phyloP scores from a whole-genome alignment of 2,113 vertebrate genomes.

The Pandion haliaetus region DNA sequence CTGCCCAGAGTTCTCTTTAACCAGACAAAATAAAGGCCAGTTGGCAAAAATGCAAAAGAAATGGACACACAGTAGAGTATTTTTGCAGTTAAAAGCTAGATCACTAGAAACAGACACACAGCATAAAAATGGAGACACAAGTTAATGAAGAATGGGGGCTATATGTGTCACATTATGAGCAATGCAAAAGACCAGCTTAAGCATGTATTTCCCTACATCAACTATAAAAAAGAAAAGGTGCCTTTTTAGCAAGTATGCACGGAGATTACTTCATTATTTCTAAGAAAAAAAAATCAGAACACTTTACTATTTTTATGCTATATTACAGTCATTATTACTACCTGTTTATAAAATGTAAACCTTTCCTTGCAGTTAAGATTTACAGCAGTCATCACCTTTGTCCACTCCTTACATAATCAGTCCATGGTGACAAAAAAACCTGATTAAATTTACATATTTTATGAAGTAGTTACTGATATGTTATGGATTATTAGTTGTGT shows the following conservation, averaged over 20 bases:
- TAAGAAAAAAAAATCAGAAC: slow-evolving; percentile 56
- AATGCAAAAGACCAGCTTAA: slow-evolving; percentile 95
- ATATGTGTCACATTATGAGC: slow-evolving; percentile 68
- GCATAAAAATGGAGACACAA: slow-evolving; percentile 67
- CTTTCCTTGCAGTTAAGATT: slow-evolving; percentile 66
- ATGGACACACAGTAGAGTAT: slow-evolving; percentile 34
- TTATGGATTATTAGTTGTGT: slow-evolving; percentile 33
- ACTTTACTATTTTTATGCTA: slow-evolving; percentile 58
- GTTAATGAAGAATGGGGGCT: slow-evolving; percentile 65
- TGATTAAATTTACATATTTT: slow-evolving; percentile 52
- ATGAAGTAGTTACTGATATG: slow-evolving; percentile 70
- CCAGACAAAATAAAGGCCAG: slow-evolving; percentile 31
- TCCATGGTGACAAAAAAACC: slow-evolving; percentile 77
- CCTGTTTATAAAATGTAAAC: slow-evolving; percentile 72
- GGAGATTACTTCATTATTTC: slow-evolving; percentile 71
- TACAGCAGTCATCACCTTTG: slow-evolving; percentile 66
- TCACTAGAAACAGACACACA: slow-evolving; percentile 70
- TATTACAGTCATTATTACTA: slow-evolving; percentile 73
- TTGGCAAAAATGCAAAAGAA: slow-evolving; percentile 55
- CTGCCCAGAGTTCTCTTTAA: slow-evolving; percentile 4
- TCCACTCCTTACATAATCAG: slow-evolving; percentile 63
- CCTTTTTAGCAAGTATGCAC: slow-evolving; percentile 71
- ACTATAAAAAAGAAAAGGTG: slow-evolving; percentile 76
- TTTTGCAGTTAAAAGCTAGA: slow-evolving; percentile 66
- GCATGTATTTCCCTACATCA: slow-evolving; percentile 74